Evolutionary conservation across 2,113 vertebrate species (phyloP).

Genomic region (Ivindomyrus marchei): DNA sequence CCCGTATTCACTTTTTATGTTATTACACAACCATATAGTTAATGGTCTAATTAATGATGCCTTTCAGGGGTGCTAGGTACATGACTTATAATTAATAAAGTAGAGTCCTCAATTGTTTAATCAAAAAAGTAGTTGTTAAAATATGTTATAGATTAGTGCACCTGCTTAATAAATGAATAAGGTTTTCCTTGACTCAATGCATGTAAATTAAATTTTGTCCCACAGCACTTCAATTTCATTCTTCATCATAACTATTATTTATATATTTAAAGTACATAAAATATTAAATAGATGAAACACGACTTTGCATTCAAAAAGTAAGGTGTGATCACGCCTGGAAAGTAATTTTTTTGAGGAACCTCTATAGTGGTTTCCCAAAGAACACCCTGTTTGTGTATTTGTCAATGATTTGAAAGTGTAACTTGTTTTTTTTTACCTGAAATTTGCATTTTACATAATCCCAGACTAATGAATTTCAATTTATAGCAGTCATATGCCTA

Average conservation of each 20-base stretch:
- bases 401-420: constrained; percentile 34
- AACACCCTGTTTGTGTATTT: constrained; percentile 15
- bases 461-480: constrained; percentile 35
- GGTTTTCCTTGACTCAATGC: not conserved
- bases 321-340: not conserved
- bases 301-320: not conserved
- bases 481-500: constrained; percentile 27
- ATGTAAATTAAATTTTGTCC: not conserved
- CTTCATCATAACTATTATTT: not conserved
- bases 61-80: not conserved
- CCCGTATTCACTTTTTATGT: not conserved
- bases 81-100: not conserved
- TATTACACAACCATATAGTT: not conserved
- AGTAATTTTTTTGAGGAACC: not conserved
- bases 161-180: not conserved
- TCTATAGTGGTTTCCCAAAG: not conserved
- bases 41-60: not conserved
- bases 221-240: not conserved
- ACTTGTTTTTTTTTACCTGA: constrained; percentile 45
- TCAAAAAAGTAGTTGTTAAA: not conserved
- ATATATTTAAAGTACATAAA: not conserved
- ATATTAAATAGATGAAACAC: not conserved
- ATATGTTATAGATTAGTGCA: not conserved
- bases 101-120: not conserved
- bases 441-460: constrained; percentile 39